A percentile compares a stretch with the other conserved stretches of the same genome.
Conservation (phyloP, 2,113 vertebrate species). For the Otis tarda region DNA sequence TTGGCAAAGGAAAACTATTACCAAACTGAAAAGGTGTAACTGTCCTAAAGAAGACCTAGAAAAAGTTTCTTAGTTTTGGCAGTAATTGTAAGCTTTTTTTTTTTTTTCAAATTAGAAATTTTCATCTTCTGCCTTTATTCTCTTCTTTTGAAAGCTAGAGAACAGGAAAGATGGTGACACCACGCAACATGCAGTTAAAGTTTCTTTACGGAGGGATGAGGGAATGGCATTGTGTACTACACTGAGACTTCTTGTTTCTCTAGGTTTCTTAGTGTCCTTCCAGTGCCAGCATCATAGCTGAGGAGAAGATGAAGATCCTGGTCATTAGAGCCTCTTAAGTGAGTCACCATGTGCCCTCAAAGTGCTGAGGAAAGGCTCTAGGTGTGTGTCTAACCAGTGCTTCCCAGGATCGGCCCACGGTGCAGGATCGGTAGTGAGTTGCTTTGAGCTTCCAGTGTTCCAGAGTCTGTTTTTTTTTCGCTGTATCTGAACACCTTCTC, state of each 20-base stretch:
- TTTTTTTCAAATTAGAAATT: neutral
- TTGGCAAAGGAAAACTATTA: neutral
- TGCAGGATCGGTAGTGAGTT: neutral
- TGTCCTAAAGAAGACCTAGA: neutral
- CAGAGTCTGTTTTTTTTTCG: neutral
- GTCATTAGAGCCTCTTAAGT: neutral
- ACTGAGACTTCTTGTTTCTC: neutral
- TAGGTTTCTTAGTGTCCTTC: neutral
- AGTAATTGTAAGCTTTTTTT: neutral
- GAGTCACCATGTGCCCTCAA: neutral
- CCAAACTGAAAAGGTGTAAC: neutral
- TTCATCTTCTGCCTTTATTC: neutral
- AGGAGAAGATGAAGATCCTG: neutral
- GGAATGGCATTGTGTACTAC: neutral
- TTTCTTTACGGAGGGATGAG: neutral
- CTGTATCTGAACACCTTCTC: neutral
- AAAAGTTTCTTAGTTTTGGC: neutral
- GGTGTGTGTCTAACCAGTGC: neutral
- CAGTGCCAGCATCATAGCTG: neutral
- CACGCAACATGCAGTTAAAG: neutral
- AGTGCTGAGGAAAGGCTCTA: neutral
- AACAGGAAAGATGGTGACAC: neutral
- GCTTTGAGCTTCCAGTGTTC: neutral
- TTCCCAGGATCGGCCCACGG: rapidly evolving
- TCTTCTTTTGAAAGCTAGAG: neutral